Base-by-base conservation (phyloP, 2,113 vertebrate genomes). In the Heterotis niloticus region DNA sequence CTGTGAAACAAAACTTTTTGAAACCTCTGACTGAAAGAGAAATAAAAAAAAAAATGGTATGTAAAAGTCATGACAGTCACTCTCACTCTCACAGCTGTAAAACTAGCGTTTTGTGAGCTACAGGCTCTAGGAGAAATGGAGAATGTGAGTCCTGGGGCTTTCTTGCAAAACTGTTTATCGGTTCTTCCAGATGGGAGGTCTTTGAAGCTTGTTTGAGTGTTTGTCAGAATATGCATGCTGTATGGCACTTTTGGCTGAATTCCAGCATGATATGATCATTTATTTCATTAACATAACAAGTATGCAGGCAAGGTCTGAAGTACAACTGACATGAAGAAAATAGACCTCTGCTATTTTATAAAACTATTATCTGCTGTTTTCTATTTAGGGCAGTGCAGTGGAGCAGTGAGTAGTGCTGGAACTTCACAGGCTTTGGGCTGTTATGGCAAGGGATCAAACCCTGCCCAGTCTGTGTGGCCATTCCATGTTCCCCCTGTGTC, bases 281-380 rank as follows among this genome's bases (percentile, higher is more conserved):
- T 87, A 85, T 91, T 91, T 90, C 88, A 91, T 91, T 89, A 89
- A 90, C 90, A 86, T 82, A 75, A 80, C 84, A 83, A 77, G 80
- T 79, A 84, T 87, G 85, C 85, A 83, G 78, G 84, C 80, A 78
- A 51, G n/a, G 78, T 81, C 81, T 75, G 69, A 73, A 78, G 69
- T 84, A 81, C 80, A 81, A 81, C 74, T 59, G 28, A 85, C 57
- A 66, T 76, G 34, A 67, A 85, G 28, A 75, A 75, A 7, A 44
- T 44, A 44, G 34, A 44, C 7, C 34, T 44, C 2, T 44, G 7
- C 34, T 7, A 44, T 44, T 44, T 44, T 44, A 44, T 44, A 44
- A 7, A 44, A 44, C 7, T 44, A 44, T 44, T 44, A 44, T 44
- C 34, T 44, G 34, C 34, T 44, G 34, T 2, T n/a, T n/a, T n/a